Evolutionary conservation across 2,888 invertebrate genomes (phyloP).

Genomic region (Drosophila cracens): DNA sequence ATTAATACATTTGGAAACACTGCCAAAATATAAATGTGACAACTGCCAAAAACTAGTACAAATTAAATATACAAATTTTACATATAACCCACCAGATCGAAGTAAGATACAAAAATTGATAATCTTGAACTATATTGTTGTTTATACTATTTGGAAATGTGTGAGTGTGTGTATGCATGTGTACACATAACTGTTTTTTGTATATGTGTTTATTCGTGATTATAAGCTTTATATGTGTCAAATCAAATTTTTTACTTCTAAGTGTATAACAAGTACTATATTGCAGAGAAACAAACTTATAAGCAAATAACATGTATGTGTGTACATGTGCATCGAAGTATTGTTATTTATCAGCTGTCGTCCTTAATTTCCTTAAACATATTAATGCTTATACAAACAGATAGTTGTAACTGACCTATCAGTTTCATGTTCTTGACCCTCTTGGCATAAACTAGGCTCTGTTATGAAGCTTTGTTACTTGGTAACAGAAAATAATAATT

Average conservation of each 20-base stretch:
- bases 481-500: neutral
- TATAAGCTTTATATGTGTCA: constrained; percentile 6
- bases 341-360: neutral
- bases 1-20: constrained; percentile 32
- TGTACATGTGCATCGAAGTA: neutral
- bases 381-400: neutral
- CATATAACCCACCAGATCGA: constrained; percentile 26
- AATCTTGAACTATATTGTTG: constrained; percentile 10
- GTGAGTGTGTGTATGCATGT: neutral
- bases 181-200: constrained; percentile 5
- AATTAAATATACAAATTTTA: constrained; percentile 23
- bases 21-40: constrained; percentile 43
- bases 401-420: neutral
- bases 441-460: neutral
- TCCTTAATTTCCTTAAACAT: neutral
- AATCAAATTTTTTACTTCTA: neutral
- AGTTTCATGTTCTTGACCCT: neutral
- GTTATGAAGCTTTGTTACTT: constrained; percentile 1
- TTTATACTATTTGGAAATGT: constrained; percentile 7
- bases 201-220: neutral
- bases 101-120: constrained; percentile 8
- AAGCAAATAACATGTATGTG: neutral
- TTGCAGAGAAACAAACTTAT: neutral
- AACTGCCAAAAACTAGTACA: constrained; percentile 37
- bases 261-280: neutral